Evolutionary conservation across 2,888 invertebrate genomes (phyloP), one percentile per base, ranked within the genome.

Genomic region (Athrips mouffetella): DNA sequence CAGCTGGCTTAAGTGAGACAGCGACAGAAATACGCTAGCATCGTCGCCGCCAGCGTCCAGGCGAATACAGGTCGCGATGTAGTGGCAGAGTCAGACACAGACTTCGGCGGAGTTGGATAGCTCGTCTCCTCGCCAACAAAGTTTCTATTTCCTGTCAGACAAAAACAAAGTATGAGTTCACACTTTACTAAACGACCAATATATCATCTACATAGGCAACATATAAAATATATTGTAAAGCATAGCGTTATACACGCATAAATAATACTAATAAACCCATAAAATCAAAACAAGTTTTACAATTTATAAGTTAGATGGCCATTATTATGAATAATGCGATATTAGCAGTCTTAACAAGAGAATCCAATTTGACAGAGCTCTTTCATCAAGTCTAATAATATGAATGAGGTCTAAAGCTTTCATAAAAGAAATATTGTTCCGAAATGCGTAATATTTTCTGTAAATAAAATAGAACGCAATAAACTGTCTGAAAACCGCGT

Each of bases 51-150:
- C 35, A 76, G 49, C 5, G 68, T 42, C 31, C 70, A 46, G 1
- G 62, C 55, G 45, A 65, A 21, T 6, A 66, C 47, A 2, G 73
- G 63, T 23, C 58, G 58, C 5, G 71, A 48, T 1, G 59, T 48
- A 25, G 59, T 52, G 1, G 73, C 72, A 1, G 63, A 65, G 13
- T 68, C 62, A n/a, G 76, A 72, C 49, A 64, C 70, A 10, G 76
- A 78, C 31, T 65, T 72, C 11, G 75, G 79, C 30, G 81, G 76
- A 10, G 80, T 67, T 1, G 79, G 63, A 54, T 78, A 72, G 0
- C 70, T 63, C 0, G 73, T 66, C 29, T 76, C 70, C 33, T 78
- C 77, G 30, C 67, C 64, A n/a, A 11, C 6, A 4, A 31, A 20
- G 21, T 18, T 37, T 58, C 56, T 63, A 52, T 53, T 55, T 45